Percentiles rank a stretch among this genome's conserved stretches.
Conservation (phyloP, 2,797 vertebrate genomes). For the Orestias chungarensis region DNA sequence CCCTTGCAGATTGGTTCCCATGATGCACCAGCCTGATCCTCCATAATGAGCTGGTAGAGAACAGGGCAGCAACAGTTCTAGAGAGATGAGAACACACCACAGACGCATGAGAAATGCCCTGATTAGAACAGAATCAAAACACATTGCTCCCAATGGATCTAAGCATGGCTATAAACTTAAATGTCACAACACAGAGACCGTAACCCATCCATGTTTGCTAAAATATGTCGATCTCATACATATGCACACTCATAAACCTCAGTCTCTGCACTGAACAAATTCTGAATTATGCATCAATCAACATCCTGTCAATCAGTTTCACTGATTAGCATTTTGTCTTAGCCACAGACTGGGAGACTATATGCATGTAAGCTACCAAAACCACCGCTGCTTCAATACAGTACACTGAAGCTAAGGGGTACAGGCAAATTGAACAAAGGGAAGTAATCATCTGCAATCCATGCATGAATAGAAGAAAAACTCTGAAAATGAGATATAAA, state of each 20-base stretch:
- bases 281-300: conserved; percentile 53
- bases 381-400: conserved; percentile 19
- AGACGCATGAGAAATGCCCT: conserved; percentile 58
- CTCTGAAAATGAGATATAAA: conserved; percentile 39
- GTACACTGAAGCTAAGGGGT: conserved; percentile 40
- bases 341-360: conserved; percentile 22
- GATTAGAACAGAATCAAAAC: conserved; percentile 40
- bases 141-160: conserved; percentile 33
- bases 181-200: conserved; percentile 17
- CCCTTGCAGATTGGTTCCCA: conserved; percentile 57
- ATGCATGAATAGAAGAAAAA: conserved; percentile 43
- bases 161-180: conserved; percentile 20
- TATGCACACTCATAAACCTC: conserved; percentile 1
- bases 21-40: conserved; percentile 58
- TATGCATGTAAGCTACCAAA: conserved; percentile 45
- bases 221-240: conserved; percentile 10
- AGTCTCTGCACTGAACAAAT: conserved; percentile 34
- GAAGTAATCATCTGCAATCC: conserved; percentile 50
- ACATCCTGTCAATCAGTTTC: conserved; percentile 48
- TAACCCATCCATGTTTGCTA: conserved; percentile 3
- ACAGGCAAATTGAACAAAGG: conserved; percentile 43
- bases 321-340: conserved; percentile 54
- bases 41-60: conserved; percentile 64
- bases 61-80: conserved; percentile 60
- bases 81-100: conserved; percentile 52